Evolutionary conservation across 2,113 vertebrate species (phyloP).

Genomic region (Chunga burmeisteri): DNA sequence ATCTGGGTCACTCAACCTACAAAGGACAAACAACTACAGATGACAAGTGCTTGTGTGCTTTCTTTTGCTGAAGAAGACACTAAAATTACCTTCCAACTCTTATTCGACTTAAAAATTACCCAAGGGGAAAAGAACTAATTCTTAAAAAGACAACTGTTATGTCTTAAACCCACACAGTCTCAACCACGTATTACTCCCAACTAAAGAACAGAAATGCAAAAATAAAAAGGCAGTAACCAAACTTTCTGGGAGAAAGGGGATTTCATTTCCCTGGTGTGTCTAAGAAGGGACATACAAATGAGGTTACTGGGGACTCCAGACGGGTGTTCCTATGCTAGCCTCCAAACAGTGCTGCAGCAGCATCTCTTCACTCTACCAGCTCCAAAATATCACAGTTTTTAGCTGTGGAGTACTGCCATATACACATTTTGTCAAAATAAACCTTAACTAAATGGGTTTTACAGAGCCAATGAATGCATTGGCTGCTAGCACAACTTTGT

Average conservation of each 20-base stretch:
- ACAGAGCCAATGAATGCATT: background rate
- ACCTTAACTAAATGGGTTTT: background rate
- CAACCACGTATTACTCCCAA: background rate
- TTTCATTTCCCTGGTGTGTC: background rate
- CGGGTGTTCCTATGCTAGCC: background rate
- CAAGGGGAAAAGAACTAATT: slow-evolving; percentile 1
- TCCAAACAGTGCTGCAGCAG: background rate
- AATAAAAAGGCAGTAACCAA: background rate
- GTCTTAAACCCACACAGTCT: background rate
- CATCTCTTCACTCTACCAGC: background rate
- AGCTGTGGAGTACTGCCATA: background rate
- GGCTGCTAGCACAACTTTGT: background rate
- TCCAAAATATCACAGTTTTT: background rate
- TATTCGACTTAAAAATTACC: slow-evolving; percentile 40
- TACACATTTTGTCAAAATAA: background rate
- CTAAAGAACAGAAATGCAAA: background rate
- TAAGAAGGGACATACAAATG: fast-evolving
- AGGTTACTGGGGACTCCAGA: background rate
- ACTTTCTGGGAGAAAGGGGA: background rate
- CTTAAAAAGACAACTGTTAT: slow-evolving; percentile 1
- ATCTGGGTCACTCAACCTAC: slow-evolving; percentile 48
- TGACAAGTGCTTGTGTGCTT: slow-evolving; percentile 4
- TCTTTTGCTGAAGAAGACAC: slow-evolving; percentile 2
- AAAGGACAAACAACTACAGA: slow-evolving; percentile 25
- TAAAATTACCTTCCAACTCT: slow-evolving; percentile 49